phyloP scores from a whole-genome alignment of 1,140 invertebrate species.

The Ptiloglossa arizonensis region DNA sequence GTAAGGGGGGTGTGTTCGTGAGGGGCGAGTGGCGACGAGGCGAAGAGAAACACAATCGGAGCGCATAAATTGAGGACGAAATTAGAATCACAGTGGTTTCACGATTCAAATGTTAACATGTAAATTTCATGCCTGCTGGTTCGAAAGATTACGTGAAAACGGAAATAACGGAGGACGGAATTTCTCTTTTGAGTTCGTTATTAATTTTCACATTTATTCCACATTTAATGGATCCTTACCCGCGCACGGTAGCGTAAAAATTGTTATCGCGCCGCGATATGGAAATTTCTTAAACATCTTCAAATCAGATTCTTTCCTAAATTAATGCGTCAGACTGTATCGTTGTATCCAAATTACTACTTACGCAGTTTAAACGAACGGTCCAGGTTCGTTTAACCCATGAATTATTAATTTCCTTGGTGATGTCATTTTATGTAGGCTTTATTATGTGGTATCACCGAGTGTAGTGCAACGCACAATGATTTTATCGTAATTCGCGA shows the following conservation, averaged over 20 bases:
- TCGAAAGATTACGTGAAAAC: background rate
- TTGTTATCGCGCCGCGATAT: background rate
- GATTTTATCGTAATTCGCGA: too few relatives aligned
- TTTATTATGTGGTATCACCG: background rate
- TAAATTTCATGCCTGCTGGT: background rate
- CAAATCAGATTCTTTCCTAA: background rate
- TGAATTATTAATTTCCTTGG: conserved; percentile 1
- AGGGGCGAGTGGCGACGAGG: conserved; percentile 54
- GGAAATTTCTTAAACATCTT: background rate
- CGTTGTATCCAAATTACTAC: background rate
- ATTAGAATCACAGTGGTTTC: conserved; percentile 6
- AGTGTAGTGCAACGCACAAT: too few relatives aligned
- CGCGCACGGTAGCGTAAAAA: background rate
- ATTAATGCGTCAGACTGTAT: background rate
- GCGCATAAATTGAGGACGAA: conserved; percentile 14
- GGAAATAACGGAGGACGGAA: background rate
- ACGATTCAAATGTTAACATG: conserved; percentile 20
- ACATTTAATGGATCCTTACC: background rate
- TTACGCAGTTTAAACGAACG: background rate
- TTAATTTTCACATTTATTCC: background rate
- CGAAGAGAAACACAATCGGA: conserved; percentile 62
- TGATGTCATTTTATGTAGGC: background rate
- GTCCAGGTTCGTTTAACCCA: background rate
- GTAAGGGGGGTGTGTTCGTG: conserved; percentile 1
- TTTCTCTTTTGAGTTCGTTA: background rate